Evolutionary conservation across 1,140 invertebrate species (phyloP).

Genomic region (Octopus bimaculoides): DNA sequence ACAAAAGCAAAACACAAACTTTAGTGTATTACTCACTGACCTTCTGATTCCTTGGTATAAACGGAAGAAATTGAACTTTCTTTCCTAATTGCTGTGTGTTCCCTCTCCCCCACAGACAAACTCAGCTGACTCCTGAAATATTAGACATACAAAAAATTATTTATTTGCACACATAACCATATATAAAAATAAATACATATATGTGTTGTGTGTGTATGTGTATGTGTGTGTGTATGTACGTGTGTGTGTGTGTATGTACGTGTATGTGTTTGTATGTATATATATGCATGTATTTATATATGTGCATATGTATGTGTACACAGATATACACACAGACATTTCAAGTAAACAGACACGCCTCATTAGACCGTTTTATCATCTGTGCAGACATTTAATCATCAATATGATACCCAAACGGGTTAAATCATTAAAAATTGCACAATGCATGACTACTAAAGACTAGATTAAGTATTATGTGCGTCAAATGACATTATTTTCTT

Average conservation of each 20-base stretch:
- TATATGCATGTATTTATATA: neutral
- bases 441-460: too few relatives aligned
- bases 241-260: neutral
- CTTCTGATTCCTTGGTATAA: conserved; percentile 39
- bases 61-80: conserved; percentile 42
- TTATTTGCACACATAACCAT: neutral
- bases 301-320: neutral
- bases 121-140: conserved; percentile 47
- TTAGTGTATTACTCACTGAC: conserved; percentile 18
- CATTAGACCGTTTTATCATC: too few relatives aligned
- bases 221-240: neutral
- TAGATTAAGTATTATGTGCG: too few relatives aligned
- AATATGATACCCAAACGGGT: too few relatives aligned
- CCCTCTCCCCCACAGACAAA: conserved; percentile 41
- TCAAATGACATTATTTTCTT: too few relatives aligned
- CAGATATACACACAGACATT: neutral
- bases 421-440: too few relatives aligned
- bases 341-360: too few relatives aligned
- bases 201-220: neutral
- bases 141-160: conserved; percentile 5
- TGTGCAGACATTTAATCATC: too few relatives aligned
- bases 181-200: neutral
- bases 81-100: conserved; percentile 36
- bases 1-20: too few relatives aligned
- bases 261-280: neutral